Evolutionary conservation across 2,113 vertebrate species (phyloP), one percentile per base, ranked within the genome.

Genomic region (Eidolon helvum): DNA sequence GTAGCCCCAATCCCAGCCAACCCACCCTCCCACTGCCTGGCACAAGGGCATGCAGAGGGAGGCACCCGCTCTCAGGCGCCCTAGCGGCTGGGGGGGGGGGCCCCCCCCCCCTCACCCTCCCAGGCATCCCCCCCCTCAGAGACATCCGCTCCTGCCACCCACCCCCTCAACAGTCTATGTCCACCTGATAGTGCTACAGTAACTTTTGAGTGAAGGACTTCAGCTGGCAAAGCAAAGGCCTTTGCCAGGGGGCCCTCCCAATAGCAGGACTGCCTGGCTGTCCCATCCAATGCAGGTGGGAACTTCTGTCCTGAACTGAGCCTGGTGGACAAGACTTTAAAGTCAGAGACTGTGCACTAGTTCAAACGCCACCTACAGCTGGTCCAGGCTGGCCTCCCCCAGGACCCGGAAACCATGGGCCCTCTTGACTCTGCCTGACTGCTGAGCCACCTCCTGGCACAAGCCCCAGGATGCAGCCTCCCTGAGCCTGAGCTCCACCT

Each of bases 201-300:
- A 96, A 95, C 91, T 96, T 95, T 77, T 96, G 85, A 38, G 59
- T 61, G 87, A 96, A 96, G 71, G 91, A 92, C 74, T 95, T 78
- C 9, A 10, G 30, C 75, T 87, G 45, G 38, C 33, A 43, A 66
- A 86, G 95, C 79, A 80, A 95, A 96, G 82, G 55, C 89, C 85
- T 61, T 8, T 35, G 84, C 68, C 55, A 22, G 55, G 38, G 33
- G 33, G 15, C 48, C 68, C 65, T 91, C 74, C 22, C 85, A 33
- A 57, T 1, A 57, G 30, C 35, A 21, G 65, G 33, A 57, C n/a
- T 75, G 61, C 77, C 40, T 28, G 43, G 75, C 30, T 4, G 16
- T 16, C 69, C 50, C 59, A 63, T 30, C 9, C 48, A 45, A 35
- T 10, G 12, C 80, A 91, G 43, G 65, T 30, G 65, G 57, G 10